Evolutionary conservation across 1,140 invertebrate genomes (phyloP), one percentile per base, ranked within the genome.

Genomic region (Drosophila nannoptera): DNA sequence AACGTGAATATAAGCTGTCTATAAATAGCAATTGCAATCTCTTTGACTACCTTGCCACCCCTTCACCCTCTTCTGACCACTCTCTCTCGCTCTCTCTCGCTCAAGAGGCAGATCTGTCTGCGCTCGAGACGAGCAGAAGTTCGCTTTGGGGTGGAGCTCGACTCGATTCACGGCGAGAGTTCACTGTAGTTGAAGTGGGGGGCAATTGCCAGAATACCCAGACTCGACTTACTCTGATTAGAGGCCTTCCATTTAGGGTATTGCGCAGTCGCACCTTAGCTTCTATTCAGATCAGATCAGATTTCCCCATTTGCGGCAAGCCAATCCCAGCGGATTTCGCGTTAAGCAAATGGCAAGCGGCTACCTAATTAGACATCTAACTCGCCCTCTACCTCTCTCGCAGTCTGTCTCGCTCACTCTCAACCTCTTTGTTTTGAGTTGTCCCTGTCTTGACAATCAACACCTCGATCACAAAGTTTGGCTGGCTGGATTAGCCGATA

Each of bases 391-490:
- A 35, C 4, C 38, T 36, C 2, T 16, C 5, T 11, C 45, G 22
- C 22, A 22, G 22, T 22, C 22, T 22, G 22, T 31, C 0, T n/a
- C 2, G 2, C 8, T 29, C 8, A 5, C 22, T 9, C 42, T 55
- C 12, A 35, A 9, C 2, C 64, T n/a, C 5, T 29, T 35, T 9
- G 11, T 8, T 5, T 56, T 48, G 38, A 53, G 42, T 63, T 22
- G 3, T 55, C 33, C 50, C 54, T 62, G 35, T 55, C 58, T 62
- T 38, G 46, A 64, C 67, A 65, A 69, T 69, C 53, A 65, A 69
- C 61, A 65, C 46, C 67, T 69, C 67, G 67, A 69, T 58, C 53
- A 53, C 32, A 32, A 69, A 64, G 60, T 69, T 69, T 43, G 33
- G 52, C 66, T 48, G 33, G 29, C 42, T 36, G 49, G 40, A 62